Evolutionary conservation across 2,113 vertebrate species (phyloP), one percentile per base, ranked within the genome.

Genomic region (Scomber scombrus): DNA sequence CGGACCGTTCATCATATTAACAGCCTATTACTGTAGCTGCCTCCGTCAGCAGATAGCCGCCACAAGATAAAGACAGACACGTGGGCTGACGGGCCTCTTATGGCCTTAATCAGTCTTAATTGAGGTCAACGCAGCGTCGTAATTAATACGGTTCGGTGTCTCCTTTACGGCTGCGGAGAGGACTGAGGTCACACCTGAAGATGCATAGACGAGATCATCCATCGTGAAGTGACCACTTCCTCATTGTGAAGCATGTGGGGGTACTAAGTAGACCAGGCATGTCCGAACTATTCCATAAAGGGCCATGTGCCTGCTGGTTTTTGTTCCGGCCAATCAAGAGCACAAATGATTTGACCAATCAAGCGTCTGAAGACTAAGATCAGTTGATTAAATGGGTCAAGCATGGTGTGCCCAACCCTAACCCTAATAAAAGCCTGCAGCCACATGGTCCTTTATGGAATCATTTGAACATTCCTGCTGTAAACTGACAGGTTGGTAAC

Each of bases 51-150:
- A 74, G 60, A 23, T 43, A 0, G 18, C 16, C 5, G 57, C 61
- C 29, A 13, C 84, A 61, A 26, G 77, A 84, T 52, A 60, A 80
- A 64, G 56, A 64, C 46, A 4, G 54, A 85, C 68, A 50, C 54
- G 4, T 31, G 61, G 23, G 75, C 58, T 80, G 75, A 86, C 70
- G 31, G 60, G 50, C 57, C 23, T 89, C 87, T 84, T 84, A 88
- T 68, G 85, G 89, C 78, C 60, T 68, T 87, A 88, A 92, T 91
- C 90, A 84, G 68, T 87, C 79, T 85, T 91, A 92, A 93, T 91
- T 89, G 91, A 83, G 78, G 85, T 86, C 89, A 88, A 46, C 73
- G 89, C 72, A 6, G 66, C 7, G 31, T 69, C 49, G 66, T 86
- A 81, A 89, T 86, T 72, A 84, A 90, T 58, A 80, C 14, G 45